phyloP scores from a whole-genome alignment of 2,797 vertebrate genomes.

The Dermochelys coriacea region DNA sequence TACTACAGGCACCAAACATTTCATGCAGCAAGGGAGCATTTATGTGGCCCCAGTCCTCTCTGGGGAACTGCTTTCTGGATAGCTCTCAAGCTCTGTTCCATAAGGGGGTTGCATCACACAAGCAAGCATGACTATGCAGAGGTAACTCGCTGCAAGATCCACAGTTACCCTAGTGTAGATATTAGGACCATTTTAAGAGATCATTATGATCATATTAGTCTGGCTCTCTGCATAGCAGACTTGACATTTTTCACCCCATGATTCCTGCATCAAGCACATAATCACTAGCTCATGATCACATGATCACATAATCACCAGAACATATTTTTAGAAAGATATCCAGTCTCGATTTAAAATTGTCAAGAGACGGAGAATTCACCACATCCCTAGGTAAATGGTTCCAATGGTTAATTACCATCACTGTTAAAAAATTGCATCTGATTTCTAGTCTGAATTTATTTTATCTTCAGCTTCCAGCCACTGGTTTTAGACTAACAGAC shows the following conservation, averaged over 20 bases:
- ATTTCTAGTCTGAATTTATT: neutral
- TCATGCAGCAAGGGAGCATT: neutral
- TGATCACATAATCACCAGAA: no score
- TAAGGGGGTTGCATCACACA: neutral
- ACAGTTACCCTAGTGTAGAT: neutral
- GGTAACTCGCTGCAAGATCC: neutral
- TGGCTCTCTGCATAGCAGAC: neutral
- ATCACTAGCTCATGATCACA: neutral
- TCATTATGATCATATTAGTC: neutral
- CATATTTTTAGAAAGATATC: neutral
- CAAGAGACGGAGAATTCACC: neutral
- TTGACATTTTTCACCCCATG: neutral
- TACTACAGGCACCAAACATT: neutral
- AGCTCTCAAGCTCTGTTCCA: neutral
- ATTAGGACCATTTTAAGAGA: neutral
- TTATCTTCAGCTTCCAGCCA: neutral
- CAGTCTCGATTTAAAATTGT: neutral
- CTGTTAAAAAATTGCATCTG: neutral
- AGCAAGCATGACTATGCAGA: neutral
- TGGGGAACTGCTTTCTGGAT: neutral
- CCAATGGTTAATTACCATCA: neutral
- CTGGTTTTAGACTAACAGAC: neutral
- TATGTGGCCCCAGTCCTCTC: neutral
- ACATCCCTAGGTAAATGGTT: neutral
- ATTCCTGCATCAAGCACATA: neutral